Evolutionary conservation across 2,797 vertebrate species (phyloP).

Genomic region (Pachyuromys duprasi): DNA sequence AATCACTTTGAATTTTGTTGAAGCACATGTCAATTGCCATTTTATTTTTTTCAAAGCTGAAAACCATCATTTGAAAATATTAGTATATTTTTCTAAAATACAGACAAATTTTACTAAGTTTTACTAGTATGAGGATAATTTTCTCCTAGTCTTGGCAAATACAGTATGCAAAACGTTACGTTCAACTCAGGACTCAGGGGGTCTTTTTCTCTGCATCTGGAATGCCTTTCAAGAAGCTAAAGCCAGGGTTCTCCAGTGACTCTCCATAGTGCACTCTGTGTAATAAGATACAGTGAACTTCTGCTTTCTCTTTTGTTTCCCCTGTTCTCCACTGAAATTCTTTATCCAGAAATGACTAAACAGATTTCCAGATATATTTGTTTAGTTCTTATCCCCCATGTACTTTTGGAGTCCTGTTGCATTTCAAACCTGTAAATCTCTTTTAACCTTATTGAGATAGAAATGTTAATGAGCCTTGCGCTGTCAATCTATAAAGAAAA

Average conservation of each 20-base stretch:
- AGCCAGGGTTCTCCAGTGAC: slow-evolving; percentile 26
- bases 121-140: not conserved
- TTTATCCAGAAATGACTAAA: slow-evolving; percentile 53
- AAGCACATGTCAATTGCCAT: not conserved
- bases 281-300: slow-evolving; percentile 68
- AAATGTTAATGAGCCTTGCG: slow-evolving; percentile 71
- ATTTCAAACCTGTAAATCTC: slow-evolving; percentile 59
- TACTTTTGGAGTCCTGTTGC: slow-evolving; percentile 38
- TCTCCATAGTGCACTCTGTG: slow-evolving; percentile 30
- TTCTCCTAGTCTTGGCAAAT: slow-evolving; percentile 47
- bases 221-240: slow-evolving; percentile 40
- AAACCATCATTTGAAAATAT: slow-evolving; percentile 17
- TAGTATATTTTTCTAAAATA: slow-evolving; percentile 45
- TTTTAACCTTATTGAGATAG: slow-evolving; percentile 59
- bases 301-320: slow-evolving; percentile 25
- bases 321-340: slow-evolving; percentile 49
- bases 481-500: slow-evolving; percentile 75
- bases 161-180: slow-evolving; percentile 3
- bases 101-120: slow-evolving; percentile 15
- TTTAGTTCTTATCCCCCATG: slow-evolving; percentile 39
- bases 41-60: slow-evolving; percentile 29
- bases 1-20: slow-evolving; percentile 35
- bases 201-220: not conserved
- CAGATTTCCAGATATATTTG: slow-evolving; percentile 48
- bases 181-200: not conserved